A percentile compares a stretch with the other conserved stretches of the same genome.
These are phyloP conservation scores for Calephelis virginiensis DNA, from an alignment of 1,140 invertebrate genomes.

Conservation along the genomic window DNA sequence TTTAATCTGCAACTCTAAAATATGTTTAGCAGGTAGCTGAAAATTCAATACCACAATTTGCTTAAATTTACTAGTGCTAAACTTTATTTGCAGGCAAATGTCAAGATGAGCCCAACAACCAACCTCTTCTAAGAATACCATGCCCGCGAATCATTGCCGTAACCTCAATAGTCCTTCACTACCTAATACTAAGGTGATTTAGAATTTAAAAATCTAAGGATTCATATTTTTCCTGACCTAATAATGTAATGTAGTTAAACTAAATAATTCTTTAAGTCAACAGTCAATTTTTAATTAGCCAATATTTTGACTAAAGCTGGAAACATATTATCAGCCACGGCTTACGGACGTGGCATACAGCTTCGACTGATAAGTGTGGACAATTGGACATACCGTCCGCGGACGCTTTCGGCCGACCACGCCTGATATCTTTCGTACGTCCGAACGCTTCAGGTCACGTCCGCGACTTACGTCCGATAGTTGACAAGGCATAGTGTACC, in stretches of 20 bases:
- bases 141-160: conserved; percentile 32
- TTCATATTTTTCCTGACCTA: not conserved
- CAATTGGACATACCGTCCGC: no score
- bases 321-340: no score
- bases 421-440: no score
- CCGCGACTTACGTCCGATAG: no score
- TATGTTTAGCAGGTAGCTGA: no score
- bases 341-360: not conserved
- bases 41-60: no score
- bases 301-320: not conserved
- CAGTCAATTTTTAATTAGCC: not conserved
- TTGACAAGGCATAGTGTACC: no score
- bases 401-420: no score
- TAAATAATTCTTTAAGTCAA: conserved; percentile 1
- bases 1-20: no score
- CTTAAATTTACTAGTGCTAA: not conserved
- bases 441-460: no score
- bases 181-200: conserved; percentile 67
- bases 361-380: not conserved
- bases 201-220: conserved; percentile 3
- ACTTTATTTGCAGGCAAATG: conserved; percentile 56
- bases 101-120: conserved; percentile 60
- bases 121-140: conserved; percentile 39
- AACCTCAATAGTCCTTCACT: conserved; percentile 43
- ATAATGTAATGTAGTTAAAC: conserved; percentile 11